A percentile compares a stretch with the other conserved stretches of the same genome.
Evolutionary conservation across 2,888 invertebrate species (phyloP).

Genomic region (Blastobasis lacticolella): DNA sequence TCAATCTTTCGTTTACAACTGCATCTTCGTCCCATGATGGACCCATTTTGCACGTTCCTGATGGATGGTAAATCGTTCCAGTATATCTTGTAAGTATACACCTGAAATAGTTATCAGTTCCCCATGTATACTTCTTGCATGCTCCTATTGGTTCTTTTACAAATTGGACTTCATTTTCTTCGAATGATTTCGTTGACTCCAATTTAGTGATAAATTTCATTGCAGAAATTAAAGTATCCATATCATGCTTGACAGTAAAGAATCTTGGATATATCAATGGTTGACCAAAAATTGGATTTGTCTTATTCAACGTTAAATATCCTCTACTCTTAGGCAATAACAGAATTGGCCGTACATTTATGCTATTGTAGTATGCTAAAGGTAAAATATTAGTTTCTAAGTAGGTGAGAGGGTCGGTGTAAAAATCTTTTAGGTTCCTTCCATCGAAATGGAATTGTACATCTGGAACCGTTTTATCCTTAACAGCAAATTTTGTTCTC

Average conservation of each 20-base stretch:
- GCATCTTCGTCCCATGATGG: conserved; percentile 46
- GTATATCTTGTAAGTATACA: conserved; percentile 78
- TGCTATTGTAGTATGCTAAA: conserved; percentile 74
- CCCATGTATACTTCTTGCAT: conserved; percentile 70
- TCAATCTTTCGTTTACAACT: conserved; percentile 45
- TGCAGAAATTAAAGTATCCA: conserved; percentile 74
- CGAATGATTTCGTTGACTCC: conserved; percentile 72
- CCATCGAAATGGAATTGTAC: conserved; percentile 79
- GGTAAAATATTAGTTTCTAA: conserved; percentile 60
- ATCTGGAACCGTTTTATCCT: conserved; percentile 71
- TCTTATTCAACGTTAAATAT: conserved; percentile 73
- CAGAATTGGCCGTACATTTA: conserved; percentile 76
- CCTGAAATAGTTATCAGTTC: conserved; percentile 77
- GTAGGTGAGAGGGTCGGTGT: conserved; percentile 68
- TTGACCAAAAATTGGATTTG: conserved; percentile 78
- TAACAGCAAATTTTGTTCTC: conserved; percentile 68
- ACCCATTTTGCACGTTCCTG: conserved; percentile 59
- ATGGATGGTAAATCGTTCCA: conserved; percentile 63
- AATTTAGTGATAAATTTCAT: conserved; percentile 72
- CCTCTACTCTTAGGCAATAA: conserved; percentile 77
- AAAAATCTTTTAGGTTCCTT: conserved; percentile 66
- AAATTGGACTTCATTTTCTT: conserved; percentile 65
- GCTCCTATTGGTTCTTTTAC: conserved; percentile 71
- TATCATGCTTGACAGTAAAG: conserved; percentile 75
- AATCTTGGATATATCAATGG: conserved; percentile 82